phyloP scores from a whole-genome alignment of 2,113 vertebrate genomes.

The Sylvietta virens region DNA sequence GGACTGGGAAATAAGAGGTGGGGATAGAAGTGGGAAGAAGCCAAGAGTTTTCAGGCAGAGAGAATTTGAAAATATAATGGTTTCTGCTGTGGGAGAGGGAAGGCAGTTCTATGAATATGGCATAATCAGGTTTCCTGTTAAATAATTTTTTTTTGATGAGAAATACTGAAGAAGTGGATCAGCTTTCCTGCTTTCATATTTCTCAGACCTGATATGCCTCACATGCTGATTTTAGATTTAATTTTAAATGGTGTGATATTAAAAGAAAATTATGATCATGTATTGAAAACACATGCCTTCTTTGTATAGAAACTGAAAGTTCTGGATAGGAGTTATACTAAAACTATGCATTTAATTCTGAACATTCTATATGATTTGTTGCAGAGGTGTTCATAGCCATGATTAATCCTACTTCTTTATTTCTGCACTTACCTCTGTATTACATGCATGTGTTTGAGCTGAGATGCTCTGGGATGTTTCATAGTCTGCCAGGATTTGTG shows the following conservation, averaged over 20 bases:
- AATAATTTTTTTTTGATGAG: neutral
- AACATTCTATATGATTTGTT: neutral
- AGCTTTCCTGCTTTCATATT: neutral
- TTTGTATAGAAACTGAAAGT: neutral
- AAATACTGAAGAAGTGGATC: neutral
- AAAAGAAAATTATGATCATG: neutral
- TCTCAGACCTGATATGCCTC: neutral
- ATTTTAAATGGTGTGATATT: neutral
- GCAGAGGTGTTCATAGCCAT: neutral
- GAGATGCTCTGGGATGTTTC: neutral
- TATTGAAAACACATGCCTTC: neutral
- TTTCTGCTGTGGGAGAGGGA: neutral
- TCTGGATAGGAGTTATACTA: neutral
- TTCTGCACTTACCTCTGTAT: neutral
- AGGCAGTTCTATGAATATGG: neutral
- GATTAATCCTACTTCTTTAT: neutral
- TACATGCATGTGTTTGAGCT: neutral
- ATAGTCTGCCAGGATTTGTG: neutral
- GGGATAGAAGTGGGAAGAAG: neutral
- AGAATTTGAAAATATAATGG: neutral
- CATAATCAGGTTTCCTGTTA: neutral
- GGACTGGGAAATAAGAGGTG: neutral
- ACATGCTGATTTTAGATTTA: neutral
- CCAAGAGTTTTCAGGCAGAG: neutral
- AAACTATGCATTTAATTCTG: neutral